Conservation (phyloP, 2,888 invertebrate genomes). For the Heliconius ethilla region DNA sequence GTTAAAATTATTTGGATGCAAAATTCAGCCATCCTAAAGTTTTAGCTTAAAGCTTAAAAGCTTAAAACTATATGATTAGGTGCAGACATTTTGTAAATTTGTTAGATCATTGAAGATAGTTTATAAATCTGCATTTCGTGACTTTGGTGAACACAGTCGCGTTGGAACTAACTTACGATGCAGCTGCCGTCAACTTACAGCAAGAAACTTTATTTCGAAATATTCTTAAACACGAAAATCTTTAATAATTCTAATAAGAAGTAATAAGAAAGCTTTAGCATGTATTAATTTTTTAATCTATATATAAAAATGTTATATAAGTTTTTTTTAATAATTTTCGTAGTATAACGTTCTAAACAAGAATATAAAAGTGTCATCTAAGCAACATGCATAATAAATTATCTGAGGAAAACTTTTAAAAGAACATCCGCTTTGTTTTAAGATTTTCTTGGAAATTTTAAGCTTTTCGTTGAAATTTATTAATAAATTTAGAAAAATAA, state of each 20-base stretch:
- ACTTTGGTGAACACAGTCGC: slow-evolving; percentile 49
- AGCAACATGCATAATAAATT: slow-evolving; percentile 41
- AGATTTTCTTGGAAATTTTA: slow-evolving; percentile 28
- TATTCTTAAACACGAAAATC: slow-evolving; percentile 64
- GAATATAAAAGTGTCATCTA: slow-evolving; percentile 43
- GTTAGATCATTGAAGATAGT: slow-evolving; percentile 32
- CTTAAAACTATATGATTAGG: background rate
- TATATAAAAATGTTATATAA: slow-evolving; percentile 56
- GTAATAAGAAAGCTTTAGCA: slow-evolving; percentile 62
- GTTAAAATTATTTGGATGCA: background rate
- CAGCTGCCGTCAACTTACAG: slow-evolving; percentile 71
- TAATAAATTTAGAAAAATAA: background rate
- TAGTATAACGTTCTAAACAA: slow-evolving; percentile 51
- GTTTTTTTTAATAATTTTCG: slow-evolving; percentile 59
- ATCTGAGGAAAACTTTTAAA: slow-evolving; percentile 34
- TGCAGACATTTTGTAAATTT: slow-evolving; percentile 29
- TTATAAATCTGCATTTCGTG: slow-evolving; percentile 47
- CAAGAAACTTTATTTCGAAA: slow-evolving; percentile 67
- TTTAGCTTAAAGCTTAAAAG: background rate
- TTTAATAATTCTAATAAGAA: slow-evolving; percentile 62
- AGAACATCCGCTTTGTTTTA: slow-evolving; percentile 35
- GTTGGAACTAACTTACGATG: slow-evolving; percentile 63
- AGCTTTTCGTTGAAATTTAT: slow-evolving; percentile 16
- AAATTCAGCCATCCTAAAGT: background rate
- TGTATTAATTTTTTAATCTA: slow-evolving; percentile 56